Evolutionary conservation across 2,113 vertebrate genomes (phyloP).

Genomic region (Anguilla rostrata): DNA sequence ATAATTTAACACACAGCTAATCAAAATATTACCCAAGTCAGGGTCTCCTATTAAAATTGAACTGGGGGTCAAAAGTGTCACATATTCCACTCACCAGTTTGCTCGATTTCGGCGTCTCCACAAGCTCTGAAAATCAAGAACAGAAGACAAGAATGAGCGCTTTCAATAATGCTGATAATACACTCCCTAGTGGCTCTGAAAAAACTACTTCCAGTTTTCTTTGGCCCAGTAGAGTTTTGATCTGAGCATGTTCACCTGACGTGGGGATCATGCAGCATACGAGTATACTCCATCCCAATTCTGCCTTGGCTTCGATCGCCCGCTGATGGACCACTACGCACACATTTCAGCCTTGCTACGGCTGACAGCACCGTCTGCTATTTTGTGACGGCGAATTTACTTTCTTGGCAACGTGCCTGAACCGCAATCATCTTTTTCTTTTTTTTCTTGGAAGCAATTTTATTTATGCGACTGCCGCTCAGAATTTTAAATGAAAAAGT

Average conservation of each 20-base stretch:
- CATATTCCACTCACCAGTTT: conserved; percentile 81
- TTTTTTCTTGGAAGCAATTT: too few species aligned
- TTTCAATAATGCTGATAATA: too few species aligned
- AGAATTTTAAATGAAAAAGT: too few species aligned
- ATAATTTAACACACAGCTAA: background rate
- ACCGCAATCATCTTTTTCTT: background rate
- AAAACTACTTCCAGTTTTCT: too few species aligned
- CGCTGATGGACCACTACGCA: background rate
- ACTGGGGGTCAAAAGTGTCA: background rate
- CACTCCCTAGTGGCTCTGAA: too few species aligned
- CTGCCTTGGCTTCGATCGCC: too few species aligned
- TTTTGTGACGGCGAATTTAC: background rate
- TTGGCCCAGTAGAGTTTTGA: too few species aligned
- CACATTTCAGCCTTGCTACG: too few species aligned
- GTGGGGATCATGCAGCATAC: too few species aligned
- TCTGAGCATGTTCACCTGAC: too few species aligned
- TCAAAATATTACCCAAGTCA: background rate
- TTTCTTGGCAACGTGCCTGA: background rate
- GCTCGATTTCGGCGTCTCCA: conserved; percentile 74
- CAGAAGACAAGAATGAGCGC: conserved; percentile 3
- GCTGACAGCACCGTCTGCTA: background rate
- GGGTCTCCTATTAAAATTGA: background rate
- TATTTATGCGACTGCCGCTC: too few species aligned
- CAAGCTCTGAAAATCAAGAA: conserved; percentile 63
- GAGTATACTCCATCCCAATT: too few species aligned